Evolutionary conservation across 53 echinoderm and acorn worm species (phyloP).

Genomic region (Paelopatides confundens): DNA sequence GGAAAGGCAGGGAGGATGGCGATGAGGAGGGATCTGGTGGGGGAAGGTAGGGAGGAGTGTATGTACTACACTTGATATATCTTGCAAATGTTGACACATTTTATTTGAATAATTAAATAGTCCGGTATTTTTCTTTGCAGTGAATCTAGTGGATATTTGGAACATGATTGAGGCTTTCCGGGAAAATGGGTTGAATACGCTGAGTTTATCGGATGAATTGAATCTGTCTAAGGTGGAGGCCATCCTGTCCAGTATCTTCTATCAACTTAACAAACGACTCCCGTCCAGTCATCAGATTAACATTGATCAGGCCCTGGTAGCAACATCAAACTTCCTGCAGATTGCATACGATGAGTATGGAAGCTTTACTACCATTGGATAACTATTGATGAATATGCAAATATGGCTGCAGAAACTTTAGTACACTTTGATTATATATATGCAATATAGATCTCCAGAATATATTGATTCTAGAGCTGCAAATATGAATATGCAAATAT

Average conservation of each 20-base stretch:
- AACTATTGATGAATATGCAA: too few relatives aligned
- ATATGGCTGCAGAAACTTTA: too few relatives aligned
- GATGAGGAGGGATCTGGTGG: too few relatives aligned
- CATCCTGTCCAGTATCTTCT: conserved; percentile 90
- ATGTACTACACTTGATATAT: too few relatives aligned
- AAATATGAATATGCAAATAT: too few relatives aligned
- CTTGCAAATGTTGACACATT: too few relatives aligned
- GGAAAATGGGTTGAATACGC: conserved; percentile 95
- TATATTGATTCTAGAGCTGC: too few relatives aligned
- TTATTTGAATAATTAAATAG: too few relatives aligned
- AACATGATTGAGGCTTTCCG: conserved; percentile 98
- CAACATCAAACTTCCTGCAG: conserved; percentile 88
- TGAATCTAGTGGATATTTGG: conserved; percentile 97
- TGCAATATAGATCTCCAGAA: too few relatives aligned
- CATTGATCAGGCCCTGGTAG: conserved; percentile 88
- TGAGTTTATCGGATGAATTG: conserved; percentile 83
- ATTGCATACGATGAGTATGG: conserved; percentile 95
- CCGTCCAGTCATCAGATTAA: conserved; percentile 96
- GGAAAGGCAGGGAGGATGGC: too few relatives aligned
- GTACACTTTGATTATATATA: too few relatives aligned
- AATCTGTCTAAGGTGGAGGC: conserved; percentile 78
- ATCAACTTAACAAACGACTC: conserved; percentile 95
- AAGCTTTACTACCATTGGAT: background rate
- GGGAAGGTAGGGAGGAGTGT: too few relatives aligned
- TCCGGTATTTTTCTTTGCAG: conserved; percentile 37